Evolutionary conservation across 1,140 invertebrate species (phyloP), one percentile per base, ranked within the genome.

Genomic region (Dufourea novaeangliae): DNA sequence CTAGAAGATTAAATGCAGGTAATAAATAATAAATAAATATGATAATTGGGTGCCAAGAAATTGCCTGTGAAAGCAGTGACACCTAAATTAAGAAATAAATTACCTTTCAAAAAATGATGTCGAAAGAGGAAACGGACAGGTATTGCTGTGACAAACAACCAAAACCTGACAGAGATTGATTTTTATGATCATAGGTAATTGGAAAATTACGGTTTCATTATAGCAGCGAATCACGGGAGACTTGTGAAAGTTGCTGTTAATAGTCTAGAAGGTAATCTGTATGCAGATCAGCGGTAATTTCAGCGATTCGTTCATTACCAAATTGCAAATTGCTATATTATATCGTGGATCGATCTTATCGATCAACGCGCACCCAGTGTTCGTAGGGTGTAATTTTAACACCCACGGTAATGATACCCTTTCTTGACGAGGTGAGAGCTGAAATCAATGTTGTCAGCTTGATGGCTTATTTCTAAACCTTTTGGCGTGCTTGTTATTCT

Each of bases 321-420:
- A 73, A 64, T 73, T 73, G 39, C 44, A 71, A 54, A 82, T 78
- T 39, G 67, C 25, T 52, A n/a, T 46, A 68, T 78, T 44, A n/a
- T 71, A 46, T 66, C 34, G 10, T 20, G 50, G 17, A 14, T 12
- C 22, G 54, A 68, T 50, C 63, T n/a, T 63, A 17, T 32, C 22
- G 67, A 57, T 59, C 62, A 44, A 67, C 44, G 41, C 57, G 25
- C 56, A 32, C 10, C 20, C 29, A 14, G 29, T 39, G 22, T 17
- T 37, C 50, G 46, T 50, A 25, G 61, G 81, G 64, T 85, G 82
- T 87, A 87, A 81, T 86, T 86, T 83, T 71, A 67, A 82, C 80
- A 80, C 68, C 73, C 62, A 46, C 56, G 39, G 7, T 82, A 76
- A 83, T 67, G 68, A 73, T 69, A 82, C 63, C 78, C 81, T 87